Evolutionary conservation across 2,113 vertebrate species (phyloP).

Genomic region (Crotalus horridus): DNA sequence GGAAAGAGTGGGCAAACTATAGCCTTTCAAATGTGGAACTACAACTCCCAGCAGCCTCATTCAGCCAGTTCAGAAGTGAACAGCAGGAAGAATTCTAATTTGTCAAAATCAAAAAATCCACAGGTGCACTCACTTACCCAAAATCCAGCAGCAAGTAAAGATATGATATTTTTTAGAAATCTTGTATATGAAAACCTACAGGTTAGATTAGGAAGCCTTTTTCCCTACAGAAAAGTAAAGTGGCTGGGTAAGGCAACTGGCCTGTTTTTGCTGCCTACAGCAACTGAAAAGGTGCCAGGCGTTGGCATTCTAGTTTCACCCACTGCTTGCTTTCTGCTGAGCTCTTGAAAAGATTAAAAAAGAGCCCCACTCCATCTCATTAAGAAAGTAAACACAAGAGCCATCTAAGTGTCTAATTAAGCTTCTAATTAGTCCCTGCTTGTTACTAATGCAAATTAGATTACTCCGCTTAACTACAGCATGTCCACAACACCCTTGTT

Average conservation of each 20-base stretch:
- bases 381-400: slow-evolving; percentile 99
- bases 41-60: neutral
- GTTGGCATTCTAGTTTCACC: slow-evolving; percentile 35
- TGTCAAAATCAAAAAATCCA: neutral
- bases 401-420: slow-evolving; percentile 99
- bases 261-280: neutral
- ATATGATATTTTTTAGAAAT: neutral
- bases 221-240: neutral
- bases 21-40: neutral
- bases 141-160: neutral
- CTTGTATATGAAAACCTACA: neutral
- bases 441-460: slow-evolving; percentile 99
- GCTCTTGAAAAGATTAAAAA: slow-evolving; percentile 72
- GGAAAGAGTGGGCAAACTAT: neutral
- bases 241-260: neutral
- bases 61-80: neutral
- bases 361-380: slow-evolving; percentile 92
- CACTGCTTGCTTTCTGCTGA: slow-evolving; percentile 40
- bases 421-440: slow-evolving; percentile 99
- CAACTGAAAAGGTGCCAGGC: neutral
- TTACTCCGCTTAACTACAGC: slow-evolving; percentile 99
- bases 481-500: slow-evolving; percentile 99
- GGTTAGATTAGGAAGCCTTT: neutral
- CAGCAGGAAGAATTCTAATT: neutral
- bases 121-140: neutral